A percentile compares a stretch with the other conserved stretches of the same genome.
Conservation (phyloP, 2,888 invertebrate species). For the Gasteruption jaculator region DNA sequence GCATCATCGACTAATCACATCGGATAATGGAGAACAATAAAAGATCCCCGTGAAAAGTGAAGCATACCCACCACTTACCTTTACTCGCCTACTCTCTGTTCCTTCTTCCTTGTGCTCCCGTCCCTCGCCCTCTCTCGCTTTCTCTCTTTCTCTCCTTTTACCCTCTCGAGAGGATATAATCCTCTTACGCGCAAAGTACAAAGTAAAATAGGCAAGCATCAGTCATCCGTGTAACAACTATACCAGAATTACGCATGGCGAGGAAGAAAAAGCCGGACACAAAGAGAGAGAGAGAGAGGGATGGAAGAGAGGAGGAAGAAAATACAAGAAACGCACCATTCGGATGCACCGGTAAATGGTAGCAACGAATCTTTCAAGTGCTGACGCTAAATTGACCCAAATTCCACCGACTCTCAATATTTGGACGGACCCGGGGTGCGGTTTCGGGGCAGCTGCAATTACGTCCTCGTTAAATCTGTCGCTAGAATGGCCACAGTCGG, state of each 20-base stretch:
- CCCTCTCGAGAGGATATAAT: constrained; percentile 37
- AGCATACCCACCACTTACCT: constrained; percentile 45
- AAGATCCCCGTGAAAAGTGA: constrained; percentile 48
- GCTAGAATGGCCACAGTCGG: too few species aligned
- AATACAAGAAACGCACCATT: too few species aligned
- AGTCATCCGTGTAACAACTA: constrained; percentile 22
- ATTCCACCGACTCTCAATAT: too few species aligned
- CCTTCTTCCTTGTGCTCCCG: constrained; percentile 2
- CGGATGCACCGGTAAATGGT: too few species aligned
- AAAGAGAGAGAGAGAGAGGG: constrained; percentile 7
- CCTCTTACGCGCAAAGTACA: constrained; percentile 49
- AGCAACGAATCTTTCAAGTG: too few species aligned
- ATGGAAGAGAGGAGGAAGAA: constrained; percentile 5
- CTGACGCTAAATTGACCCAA: too few species aligned
- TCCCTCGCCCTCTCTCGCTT: not conserved
- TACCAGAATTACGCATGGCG: constrained; percentile 27
- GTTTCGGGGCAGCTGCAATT: too few species aligned
- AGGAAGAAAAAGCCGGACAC: constrained; percentile 13
- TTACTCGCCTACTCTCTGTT: constrained; percentile 9
- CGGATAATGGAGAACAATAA: constrained; percentile 49
- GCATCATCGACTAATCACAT: constrained; percentile 52
- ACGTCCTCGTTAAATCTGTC: too few species aligned
- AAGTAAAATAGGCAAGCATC: constrained; percentile 49
- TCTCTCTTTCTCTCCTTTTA: constrained; percentile 1
- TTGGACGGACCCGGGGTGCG: too few species aligned